phyloP scores from a whole-genome alignment of 2,113 vertebrate species.

The Poeciliopsis occidentalis region DNA sequence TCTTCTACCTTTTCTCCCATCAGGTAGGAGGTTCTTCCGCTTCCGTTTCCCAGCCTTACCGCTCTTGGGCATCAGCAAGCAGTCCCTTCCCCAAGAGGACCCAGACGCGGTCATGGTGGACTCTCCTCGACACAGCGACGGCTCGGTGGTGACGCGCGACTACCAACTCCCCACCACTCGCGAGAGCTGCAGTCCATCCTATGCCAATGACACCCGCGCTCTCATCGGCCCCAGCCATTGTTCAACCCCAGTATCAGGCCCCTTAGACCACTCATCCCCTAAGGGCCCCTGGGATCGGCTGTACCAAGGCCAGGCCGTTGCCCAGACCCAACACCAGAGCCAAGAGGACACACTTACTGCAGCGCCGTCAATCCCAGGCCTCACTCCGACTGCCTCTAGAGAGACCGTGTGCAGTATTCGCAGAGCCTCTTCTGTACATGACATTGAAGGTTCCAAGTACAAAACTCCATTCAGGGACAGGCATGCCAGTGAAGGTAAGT shows the following conservation, averaged over 20 bases:
- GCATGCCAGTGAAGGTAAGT: slow-evolving; percentile 95
- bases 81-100: slow-evolving; percentile 96
- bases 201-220: slow-evolving; percentile 93
- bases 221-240: slow-evolving; percentile 90
- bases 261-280: slow-evolving; percentile 94
- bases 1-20: not conserved
- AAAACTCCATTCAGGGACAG: slow-evolving; percentile 90
- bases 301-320: slow-evolving; percentile 79
- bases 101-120: slow-evolving; percentile 92
- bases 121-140: slow-evolving; percentile 84
- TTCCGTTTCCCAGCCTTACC: slow-evolving; percentile 89
- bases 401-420: slow-evolving; percentile 92
- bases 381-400: slow-evolving; percentile 87
- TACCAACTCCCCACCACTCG: slow-evolving; percentile 90
- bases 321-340: slow-evolving; percentile 34
- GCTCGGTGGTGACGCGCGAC: slow-evolving; percentile 89
- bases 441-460: slow-evolving; percentile 88
- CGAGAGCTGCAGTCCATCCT: slow-evolving; percentile 92
- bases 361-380: slow-evolving; percentile 83
- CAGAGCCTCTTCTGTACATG: slow-evolving; percentile 93
- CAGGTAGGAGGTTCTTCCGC: slow-evolving; percentile 87
- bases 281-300: slow-evolving; percentile 88
- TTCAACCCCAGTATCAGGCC: slow-evolving; percentile 90
- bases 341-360: slow-evolving; percentile 39
- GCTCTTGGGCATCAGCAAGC: slow-evolving; percentile 91